Base-by-base conservation (phyloP, 1,140 invertebrate genomes). In the Hyposmocoma kahamanoa region DNA sequence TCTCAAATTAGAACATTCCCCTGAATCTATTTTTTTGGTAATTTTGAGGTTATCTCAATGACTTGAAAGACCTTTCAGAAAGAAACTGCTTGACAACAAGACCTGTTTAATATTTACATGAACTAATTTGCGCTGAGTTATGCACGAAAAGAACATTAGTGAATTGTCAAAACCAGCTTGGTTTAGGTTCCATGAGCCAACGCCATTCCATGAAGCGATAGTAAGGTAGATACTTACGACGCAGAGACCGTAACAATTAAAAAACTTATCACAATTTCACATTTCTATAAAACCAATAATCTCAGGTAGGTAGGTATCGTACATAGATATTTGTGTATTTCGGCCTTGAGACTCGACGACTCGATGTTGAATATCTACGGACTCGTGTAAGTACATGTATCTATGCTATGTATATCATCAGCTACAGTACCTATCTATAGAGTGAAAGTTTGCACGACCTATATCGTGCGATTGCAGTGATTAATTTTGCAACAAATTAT, bases 401-500 rank as follows among this genome's bases (percentile, higher is more conserved):
- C 68, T 75, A 70, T 72, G 52, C 64, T 83, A 77, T 76, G 38
- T 41, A 41, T 41, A 41, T 41, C 38, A 67, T 76, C 78, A 76
- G 80, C 77, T 71, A 78, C 62, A 67, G 62, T 71, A 78, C 66
- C 70, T 83, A 81, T 82, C 77, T 80, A 78, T 78, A 83, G 77
- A 84, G 82, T 83, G 82, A 83, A 85, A 85, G 82, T 85, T 80
- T 78, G 67, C 63, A 72, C 80, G 76, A 81, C 69, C 77, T 71
- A 71, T 70, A 67, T 63, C 46, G 50, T 53, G 46, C 49, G 38
- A 64, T 61, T 54, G 49, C 36, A 51, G 44, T 50, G 38, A 47
- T 52, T 48, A 47, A 46, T 53, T 52, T 53, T 10, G 22, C 22
- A 50, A 47, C 18, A 50, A 67, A 53, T 53, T 41, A 56, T 52